Base-by-base conservation (phyloP, 1,140 invertebrate genomes). In the Tetramorium parvispinum region DNA sequence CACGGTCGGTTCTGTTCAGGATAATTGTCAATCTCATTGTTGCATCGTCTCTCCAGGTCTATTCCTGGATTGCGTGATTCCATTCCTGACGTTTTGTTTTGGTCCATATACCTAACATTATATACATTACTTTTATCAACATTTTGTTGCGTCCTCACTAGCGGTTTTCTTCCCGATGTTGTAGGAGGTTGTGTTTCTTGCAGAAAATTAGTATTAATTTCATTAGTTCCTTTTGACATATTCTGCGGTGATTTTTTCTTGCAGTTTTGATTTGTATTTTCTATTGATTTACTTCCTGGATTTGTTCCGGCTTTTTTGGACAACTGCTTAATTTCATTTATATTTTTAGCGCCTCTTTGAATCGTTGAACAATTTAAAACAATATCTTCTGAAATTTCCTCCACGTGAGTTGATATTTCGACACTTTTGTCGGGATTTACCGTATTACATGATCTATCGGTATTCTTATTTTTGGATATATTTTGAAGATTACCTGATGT, bases 301-400 rank as follows among this genome's bases (percentile, higher is more conserved):
- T 59, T 76, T 55, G 18, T 49, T 46, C 37, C 24, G 27, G 49
- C n/a, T 10, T 0, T 81, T 51, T 91, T 85, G 18, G 63, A 86
- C 16, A 92, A 57, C 65, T 88, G 70, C 66, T 51, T 90, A 70
- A 94, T 92, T 70, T 94, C 92, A n/a, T 77, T 83, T 21, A 94
- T 59, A 77, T 37, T 93, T 2, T 78, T 49, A 32, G 66, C 88
- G 16, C 87, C 70, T 87, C 71, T 92, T 24, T 88, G 90, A 24
- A 92, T 13, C 32, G 59, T 65, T 24, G 91, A 91, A 51, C 91
- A 94, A 85, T 94, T 94, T 27, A 94, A 79, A 51, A 93, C 73
- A 37, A 93, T 83, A 70, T 92, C 88, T 53, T 81, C 76, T 4
- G 3, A 3, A 27, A 59, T 1, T 49, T 83, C 32, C 2, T 46